Percentiles rank a stretch among this genome's conserved stretches.
phyloP scores from a whole-genome alignment of 2,113 vertebrate species.

The Eulemur rufifrons region DNA sequence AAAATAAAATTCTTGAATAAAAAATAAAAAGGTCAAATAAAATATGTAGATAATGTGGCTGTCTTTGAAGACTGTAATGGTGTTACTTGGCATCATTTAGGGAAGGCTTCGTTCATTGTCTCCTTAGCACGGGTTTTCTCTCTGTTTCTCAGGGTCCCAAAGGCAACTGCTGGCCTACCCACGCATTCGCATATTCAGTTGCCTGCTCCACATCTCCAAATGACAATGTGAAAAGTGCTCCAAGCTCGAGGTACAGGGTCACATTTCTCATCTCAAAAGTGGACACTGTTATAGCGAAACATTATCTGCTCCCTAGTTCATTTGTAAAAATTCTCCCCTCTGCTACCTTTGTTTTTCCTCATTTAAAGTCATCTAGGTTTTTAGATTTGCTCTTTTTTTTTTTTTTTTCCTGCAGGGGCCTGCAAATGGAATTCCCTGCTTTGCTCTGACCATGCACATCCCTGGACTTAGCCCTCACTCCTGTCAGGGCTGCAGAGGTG shows the following conservation, averaged over 20 bases:
- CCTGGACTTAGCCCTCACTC: neutral
- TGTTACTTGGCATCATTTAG: neutral
- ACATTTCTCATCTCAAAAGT: neutral
- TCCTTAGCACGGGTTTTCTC: neutral
- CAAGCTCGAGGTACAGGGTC: neutral
- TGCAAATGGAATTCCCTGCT: neutral
- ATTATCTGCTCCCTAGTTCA: neutral
- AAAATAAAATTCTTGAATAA: neutral
- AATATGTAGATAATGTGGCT: neutral
- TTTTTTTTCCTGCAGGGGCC: neutral
- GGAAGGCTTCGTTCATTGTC: neutral
- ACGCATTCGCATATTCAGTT: neutral
- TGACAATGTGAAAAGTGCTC: neutral
- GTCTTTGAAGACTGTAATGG: neutral
- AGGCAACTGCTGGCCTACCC: neutral
- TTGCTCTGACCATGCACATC: neutral
- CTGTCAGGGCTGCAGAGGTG: neutral
- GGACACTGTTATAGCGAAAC: neutral
- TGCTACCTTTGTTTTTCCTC: neutral
- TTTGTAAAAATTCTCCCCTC: neutral
- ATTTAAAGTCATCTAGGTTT: neutral
- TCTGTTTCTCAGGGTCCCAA: neutral
- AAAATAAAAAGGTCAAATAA: neutral
- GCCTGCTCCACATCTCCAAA: neutral
- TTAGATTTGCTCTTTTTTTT: neutral